Evolutionary conservation across 2,888 invertebrate genomes (phyloP), one percentile per base, ranked within the genome.

Genomic region (Temnothorax rugatulus): DNA sequence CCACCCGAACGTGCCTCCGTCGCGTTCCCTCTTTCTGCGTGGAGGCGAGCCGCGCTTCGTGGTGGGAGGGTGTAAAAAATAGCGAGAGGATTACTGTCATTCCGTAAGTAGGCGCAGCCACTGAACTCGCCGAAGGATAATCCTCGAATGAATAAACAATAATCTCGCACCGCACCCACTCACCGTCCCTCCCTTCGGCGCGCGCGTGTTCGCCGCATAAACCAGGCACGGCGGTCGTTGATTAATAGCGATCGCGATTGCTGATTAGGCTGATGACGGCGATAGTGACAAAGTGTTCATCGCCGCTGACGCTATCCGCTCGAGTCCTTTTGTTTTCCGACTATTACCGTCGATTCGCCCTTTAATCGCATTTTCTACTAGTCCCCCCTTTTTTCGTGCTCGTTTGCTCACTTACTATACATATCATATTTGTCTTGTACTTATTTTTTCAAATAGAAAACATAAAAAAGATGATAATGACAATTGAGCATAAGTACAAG

Each of bases 41-140:
- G 57, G 63, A 66, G 44, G 57, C 41, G 64, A 84, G 84, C 81
- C 85, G 73, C 59, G 57, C 38, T 25, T 47, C 34, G 88, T 47
- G 88, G 87, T 87, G 77, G 86, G 87, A 83, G 89, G 89, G 88
- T 83, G 86, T 86, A 87, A 90, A 91, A 92, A 91, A 92, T 91
- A 89, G 89, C 90, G 90, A 90, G 88, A 91, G 91, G 89, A 92
- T 91, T 92, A 91, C 87, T 88, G 90, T 89, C 91, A 91, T 92
- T 90, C 91, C 88, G 86, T 92, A 93, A 93, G 92, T 94, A 93
- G 93, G 93, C 90, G 92, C 92, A 93, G 93, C 92, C 93, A 93
- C 91, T 93, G 93, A 93, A 93, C 93, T 93, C 93, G 82, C 82
- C 88, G 93, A 94, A 94, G 93, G 93, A 94, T 94, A 93, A 93